Base-by-base conservation (phyloP, 1,140 invertebrate genomes). In the Aphidius gifuensis region DNA sequence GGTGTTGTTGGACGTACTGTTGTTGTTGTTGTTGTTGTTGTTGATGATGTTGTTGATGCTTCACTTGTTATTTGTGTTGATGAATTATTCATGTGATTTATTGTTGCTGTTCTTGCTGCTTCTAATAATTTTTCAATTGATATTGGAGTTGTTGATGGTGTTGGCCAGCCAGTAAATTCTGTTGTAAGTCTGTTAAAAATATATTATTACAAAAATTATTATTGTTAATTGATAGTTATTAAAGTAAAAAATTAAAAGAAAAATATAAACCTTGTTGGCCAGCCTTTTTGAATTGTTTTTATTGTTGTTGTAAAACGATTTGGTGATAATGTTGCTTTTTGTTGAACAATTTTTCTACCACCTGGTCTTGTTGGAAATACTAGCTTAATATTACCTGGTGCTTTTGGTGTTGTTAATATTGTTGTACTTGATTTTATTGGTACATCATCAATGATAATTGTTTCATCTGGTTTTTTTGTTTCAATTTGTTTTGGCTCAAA, bases 151-250 rank as follows among this genome's bases (percentile, higher is more conserved):
- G 92, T 93, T 1, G 90, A 89, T 5, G 88, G 86, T 6, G 91
- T 90, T 9, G 92, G 91, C 92, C 92, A 94, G 16, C 92, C 92
- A 8, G 91, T 93, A 69, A 94, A 94, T 74, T 92, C 90, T 3
- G 92, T 94, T 11, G 90, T 92, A 51, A 88, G 88, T 77, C 92
- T 92, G 70, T 48, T 75, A 6, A 32, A 64, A 49, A 23, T 46
- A 9, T 6, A 50, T 8, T 7, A 39, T 47, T 7, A 60, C 5
- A 16, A 32, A 40, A 57, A 11, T 51, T 16, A 42, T 16, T 40
- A 42, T 8, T 58, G 21, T 58, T 40, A 50, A 62, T 48, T 59
- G 60, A 59, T 56, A 61, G 59, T 44, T 58, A 55, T 60, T 32
- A 43, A 21, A 21, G 42, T 40, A 6, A 43, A 4, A 43, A 56